These are phyloP conservation scores for Micropoecilia bifurca DNA, from an alignment of 2,797 vertebrate genomes.

Conservation along the genomic window DNA sequence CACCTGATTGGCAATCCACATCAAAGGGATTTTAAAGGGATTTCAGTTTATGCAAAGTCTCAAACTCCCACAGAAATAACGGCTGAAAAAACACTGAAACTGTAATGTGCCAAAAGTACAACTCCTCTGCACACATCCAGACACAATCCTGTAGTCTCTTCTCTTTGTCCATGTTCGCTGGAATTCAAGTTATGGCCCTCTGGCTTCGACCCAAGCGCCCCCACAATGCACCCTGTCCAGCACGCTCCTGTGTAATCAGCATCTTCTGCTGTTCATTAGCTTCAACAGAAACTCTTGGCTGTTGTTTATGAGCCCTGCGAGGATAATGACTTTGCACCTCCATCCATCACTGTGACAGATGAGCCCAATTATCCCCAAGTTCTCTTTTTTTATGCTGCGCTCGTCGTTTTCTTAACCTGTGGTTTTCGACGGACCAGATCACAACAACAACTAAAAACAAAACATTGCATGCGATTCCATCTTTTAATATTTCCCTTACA, in stretches of 20 bases:
- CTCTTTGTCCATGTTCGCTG: slow-evolving; percentile 32
- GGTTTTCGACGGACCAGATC: background rate
- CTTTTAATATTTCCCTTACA: background rate
- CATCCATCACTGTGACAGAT: slow-evolving; percentile 31
- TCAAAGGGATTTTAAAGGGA: background rate
- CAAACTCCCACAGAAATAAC: background rate
- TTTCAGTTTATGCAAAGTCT: background rate
- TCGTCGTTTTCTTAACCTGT: background rate
- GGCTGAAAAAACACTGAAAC: background rate
- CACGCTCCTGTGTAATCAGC: slow-evolving; percentile 55
- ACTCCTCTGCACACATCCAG: slow-evolving; percentile 8
- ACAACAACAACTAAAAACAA: background rate
- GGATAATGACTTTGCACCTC: slow-evolving; percentile 21
- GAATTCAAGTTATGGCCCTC: slow-evolving; percentile 57
- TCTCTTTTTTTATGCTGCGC: slow-evolving; percentile 1
- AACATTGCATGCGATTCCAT: background rate
- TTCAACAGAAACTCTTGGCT: slow-evolving; percentile 23
- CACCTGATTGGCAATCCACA: background rate
- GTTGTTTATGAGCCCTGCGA: slow-evolving; percentile 22
- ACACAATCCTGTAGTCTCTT: slow-evolving; percentile 15
- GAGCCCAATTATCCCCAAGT: background rate
- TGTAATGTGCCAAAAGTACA: background rate
- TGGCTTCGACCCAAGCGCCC: slow-evolving; percentile 20
- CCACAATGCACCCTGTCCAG: slow-evolving; percentile 22
- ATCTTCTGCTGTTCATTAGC: slow-evolving; percentile 48